Evolutionary conservation across 2,113 vertebrate species (phyloP).

Genomic region (Psittacula cyanocephala): DNA sequence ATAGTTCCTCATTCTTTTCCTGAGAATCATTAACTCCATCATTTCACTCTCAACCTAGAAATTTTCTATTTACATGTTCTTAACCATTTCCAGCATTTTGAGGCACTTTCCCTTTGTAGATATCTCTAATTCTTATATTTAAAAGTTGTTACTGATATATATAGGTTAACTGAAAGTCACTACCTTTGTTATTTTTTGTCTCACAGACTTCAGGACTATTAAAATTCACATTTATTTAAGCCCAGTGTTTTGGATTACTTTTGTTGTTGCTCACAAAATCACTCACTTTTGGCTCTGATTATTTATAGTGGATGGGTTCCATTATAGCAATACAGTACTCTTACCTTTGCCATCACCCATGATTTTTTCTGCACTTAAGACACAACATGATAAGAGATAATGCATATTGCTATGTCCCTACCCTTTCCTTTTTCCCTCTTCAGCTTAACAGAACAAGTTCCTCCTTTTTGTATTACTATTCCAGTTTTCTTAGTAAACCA

Average conservation of each 20-base stretch:
- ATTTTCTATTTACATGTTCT: neutral
- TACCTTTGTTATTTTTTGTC: neutral
- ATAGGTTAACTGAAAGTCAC: neutral
- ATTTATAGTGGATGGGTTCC: neutral
- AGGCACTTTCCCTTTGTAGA: neutral
- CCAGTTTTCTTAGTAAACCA: neutral
- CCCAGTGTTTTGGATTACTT: neutral
- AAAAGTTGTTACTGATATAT: fast-evolving
- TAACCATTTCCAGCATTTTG: neutral
- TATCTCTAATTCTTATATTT: neutral
- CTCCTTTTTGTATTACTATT: neutral
- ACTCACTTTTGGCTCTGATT: neutral
- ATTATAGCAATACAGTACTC: neutral
- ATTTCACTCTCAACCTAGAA: neutral
- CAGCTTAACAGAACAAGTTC: neutral
- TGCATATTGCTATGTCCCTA: neutral
- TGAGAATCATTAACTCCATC: neutral
- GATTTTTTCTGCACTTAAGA: neutral
- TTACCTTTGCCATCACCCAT: neutral
- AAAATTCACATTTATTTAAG: neutral
- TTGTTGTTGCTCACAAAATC: neutral
- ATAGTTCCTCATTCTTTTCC: neutral
- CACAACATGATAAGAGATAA: neutral
- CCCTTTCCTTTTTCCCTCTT: neutral
- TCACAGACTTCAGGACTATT: neutral